A percentile compares a stretch with the other conserved stretches of the same genome.
Conservation (phyloP, 2,797 vertebrate species). For the Micrastur ruficollis region DNA sequence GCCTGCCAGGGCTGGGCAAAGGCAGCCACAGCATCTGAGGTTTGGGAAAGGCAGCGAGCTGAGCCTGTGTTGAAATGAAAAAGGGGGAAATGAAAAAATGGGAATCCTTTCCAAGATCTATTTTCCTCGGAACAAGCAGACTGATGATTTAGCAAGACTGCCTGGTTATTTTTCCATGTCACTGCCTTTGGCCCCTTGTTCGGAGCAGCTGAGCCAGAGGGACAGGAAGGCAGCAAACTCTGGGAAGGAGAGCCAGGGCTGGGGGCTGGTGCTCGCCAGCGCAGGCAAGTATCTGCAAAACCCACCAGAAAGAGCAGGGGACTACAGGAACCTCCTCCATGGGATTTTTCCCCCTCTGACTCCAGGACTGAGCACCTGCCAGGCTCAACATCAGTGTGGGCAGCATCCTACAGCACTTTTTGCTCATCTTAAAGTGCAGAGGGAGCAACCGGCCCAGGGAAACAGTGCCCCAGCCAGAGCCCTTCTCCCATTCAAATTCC, state of each 20-base stretch:
- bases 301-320: not conserved
- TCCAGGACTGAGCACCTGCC: not conserved
- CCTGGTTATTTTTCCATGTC: not conserved
- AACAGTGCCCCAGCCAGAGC: not conserved
- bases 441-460: not conserved
- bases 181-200: not conserved
- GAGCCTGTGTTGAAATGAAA: not conserved
- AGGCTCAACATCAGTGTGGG: not conserved
- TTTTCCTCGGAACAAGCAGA: not conserved
- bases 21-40: not conserved
- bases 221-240: not conserved
- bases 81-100: not conserved
- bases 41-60: not conserved
- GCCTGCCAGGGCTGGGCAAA: not conserved
- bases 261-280: not conserved
- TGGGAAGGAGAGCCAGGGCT: not conserved
- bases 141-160: not conserved
- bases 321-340: not conserved
- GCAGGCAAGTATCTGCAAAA: not conserved
- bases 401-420: not conserved
- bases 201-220: not conserved
- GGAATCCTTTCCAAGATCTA: not conserved
- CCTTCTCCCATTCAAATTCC: not conserved
- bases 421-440: not conserved
- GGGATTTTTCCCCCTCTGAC: not conserved